A percentile compares a stretch with the other conserved stretches of the same genome.
Conservation (phyloP, 2,797 vertebrate species). For the Apogon talboti region DNA sequence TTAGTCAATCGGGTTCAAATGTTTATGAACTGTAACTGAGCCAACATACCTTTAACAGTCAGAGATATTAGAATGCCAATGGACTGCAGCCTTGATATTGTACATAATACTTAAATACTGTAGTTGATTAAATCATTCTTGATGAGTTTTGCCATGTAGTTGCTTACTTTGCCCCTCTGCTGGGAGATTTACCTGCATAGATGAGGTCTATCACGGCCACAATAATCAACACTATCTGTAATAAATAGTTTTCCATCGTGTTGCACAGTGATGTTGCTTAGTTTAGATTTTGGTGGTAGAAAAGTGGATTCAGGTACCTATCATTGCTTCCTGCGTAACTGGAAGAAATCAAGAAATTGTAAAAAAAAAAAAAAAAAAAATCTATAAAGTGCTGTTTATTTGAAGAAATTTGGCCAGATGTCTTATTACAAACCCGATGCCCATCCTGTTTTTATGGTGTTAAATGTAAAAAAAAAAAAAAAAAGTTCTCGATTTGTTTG, state of each 20-base stretch:
- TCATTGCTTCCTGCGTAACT: slow-evolving; percentile 46
- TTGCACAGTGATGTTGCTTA: slow-evolving; percentile 50
- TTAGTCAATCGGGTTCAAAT: slow-evolving; percentile 58
- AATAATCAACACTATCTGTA: slow-evolving; percentile 42
- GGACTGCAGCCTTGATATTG: slow-evolving; percentile 77
- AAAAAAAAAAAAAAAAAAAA: neutral
- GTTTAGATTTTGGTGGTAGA: slow-evolving; percentile 52
- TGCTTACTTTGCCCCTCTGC: slow-evolving; percentile 6
- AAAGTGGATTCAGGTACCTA: slow-evolving; percentile 49
- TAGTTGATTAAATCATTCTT: slow-evolving; percentile 30
- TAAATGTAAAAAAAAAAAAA: slow-evolving; percentile 36
- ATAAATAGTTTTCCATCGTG: slow-evolving; percentile 55
- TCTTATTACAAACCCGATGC: slow-evolving; percentile 15
- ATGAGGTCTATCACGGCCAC: slow-evolving; percentile 18
- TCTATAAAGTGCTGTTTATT: slow-evolving; percentile 9
- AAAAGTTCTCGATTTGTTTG: slow-evolving; percentile 31
- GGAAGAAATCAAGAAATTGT: slow-evolving; percentile 31
- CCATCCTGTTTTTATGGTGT: slow-evolving; percentile 40
- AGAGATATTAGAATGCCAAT: slow-evolving; percentile 49
- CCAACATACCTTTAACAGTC: slow-evolving; percentile 69
- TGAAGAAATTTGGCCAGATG: slow-evolving; percentile 28
- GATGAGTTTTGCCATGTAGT: slow-evolving; percentile 34
- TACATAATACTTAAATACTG: slow-evolving; percentile 65
- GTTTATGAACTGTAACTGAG: slow-evolving; percentile 84
- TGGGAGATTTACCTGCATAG: slow-evolving; percentile 42